Evolutionary conservation across 2,113 vertebrate species (phyloP), one percentile per base, ranked within the genome.

Genomic region (Himantopus leucocephalus): DNA sequence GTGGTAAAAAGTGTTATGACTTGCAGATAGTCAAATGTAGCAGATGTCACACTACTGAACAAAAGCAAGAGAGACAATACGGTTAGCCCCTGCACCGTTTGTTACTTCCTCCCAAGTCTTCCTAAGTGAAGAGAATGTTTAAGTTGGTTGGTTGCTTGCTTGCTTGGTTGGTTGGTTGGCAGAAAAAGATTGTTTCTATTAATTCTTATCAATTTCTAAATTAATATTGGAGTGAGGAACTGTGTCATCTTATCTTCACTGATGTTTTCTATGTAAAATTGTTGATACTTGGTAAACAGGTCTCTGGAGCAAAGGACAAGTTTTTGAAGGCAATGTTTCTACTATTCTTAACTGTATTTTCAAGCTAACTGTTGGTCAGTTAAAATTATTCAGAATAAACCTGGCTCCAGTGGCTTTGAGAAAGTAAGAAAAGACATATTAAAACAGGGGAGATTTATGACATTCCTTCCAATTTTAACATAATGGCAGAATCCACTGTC

Each of bases 1-100:
- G 82, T 93, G 88, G 55, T 89, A 90, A 96, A 97, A 96, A 95
- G 62, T 91, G 21, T 94, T 97, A 95, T 80, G 94, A 95, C 73
- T 94, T 78, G 39, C 85, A 73, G 35, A 85, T 45, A 92, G 93
- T 93, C 55, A 86, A 87, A 88, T n/a, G 43, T 68, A 96, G 63
- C 96, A 96, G 96, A 95, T 98, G 96, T 92, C 67, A 67, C 45
- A n/a, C 45, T 85, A 70, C 29, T 63, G 73, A 92, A 80, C 85
- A 96, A 75, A 90, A 94, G 56, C 6, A 6, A 60, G 62, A 71
- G 37, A 70, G 39, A 23, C 47, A 66, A 47, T n/a, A 75, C 50
- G 58, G n/a, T 88, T 96, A 77, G 20, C 8, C 39, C 22, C 35
- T 87, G 81, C 50, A 67, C 59, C 10, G 10, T 56, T 89, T 91